phyloP scores from a whole-genome alignment of 2,888 invertebrate species.

The Mesorhabditis sp. region DNA sequence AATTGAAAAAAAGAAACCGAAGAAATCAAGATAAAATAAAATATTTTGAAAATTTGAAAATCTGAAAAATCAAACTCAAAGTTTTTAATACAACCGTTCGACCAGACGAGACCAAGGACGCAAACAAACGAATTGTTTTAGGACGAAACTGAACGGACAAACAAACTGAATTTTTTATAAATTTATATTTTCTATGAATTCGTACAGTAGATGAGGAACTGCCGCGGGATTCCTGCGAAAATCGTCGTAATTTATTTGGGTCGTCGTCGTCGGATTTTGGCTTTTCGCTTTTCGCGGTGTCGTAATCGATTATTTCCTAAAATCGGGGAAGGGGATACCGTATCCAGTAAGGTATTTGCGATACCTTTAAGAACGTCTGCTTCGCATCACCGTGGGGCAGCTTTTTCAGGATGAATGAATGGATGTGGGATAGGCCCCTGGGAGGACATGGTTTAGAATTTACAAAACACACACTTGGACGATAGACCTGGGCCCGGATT shows the following conservation, averaged over 20 bases:
- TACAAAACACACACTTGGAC: no score
- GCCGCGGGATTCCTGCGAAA: neutral
- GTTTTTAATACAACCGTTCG: neutral
- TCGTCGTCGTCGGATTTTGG: neutral
- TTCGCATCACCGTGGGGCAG: conserved; percentile 49
- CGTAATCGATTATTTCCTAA: conserved; percentile 43
- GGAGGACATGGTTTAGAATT: neutral
- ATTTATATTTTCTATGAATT: neutral
- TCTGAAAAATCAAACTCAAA: neutral
- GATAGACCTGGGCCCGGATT: no score
- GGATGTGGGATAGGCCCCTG: conserved; percentile 39
- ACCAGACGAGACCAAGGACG: neutral
- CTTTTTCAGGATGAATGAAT: conserved; percentile 45
- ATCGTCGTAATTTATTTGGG: neutral
- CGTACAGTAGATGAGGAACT: neutral
- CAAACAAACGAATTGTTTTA: neutral
- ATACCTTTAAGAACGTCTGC: conserved; percentile 40
- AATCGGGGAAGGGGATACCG: neutral
- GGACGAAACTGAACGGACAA: neutral
- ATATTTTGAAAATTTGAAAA: neutral
- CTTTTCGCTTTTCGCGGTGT: conserved; percentile 21
- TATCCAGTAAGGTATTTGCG: neutral
- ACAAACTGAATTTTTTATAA: no score
- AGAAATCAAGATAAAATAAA: neutral
- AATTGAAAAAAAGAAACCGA: neutral